These are phyloP conservation scores for Trileptium ribeirensis DNA, from an alignment of 2,888 invertebrate genomes.

Conservation along the genomic window DNA sequence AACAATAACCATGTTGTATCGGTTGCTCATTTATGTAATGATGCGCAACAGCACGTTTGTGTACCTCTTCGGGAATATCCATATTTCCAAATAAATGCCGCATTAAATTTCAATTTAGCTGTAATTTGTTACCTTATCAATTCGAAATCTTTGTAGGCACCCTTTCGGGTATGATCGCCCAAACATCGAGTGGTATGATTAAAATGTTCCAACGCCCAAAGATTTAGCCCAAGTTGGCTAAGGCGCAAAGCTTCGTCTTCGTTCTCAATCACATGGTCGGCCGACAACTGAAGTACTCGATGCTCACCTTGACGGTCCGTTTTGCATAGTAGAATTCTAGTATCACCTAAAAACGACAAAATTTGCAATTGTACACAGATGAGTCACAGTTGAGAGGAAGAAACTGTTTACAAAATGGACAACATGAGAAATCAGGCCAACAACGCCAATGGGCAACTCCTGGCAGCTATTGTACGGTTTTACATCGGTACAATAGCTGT, in stretches of 20 bases:
- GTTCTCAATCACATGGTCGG: conserved; percentile 75
- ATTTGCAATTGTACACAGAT: no score
- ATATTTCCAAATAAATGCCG: no score
- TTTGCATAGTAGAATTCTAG: conserved; percentile 70
- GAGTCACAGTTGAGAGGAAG: no score
- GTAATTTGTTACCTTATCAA: conserved; percentile 61
- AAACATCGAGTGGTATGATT: conserved; percentile 75
- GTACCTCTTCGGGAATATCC: no score
- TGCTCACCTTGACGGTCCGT: conserved; percentile 68
- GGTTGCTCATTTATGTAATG: no score
- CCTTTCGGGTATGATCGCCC: conserved; percentile 78
- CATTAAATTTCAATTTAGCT: conserved; percentile 4
- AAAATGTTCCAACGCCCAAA: conserved; percentile 61
- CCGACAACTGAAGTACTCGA: conserved; percentile 70
- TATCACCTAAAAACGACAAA: conserved; percentile 57
- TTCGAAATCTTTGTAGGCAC: conserved; percentile 73
- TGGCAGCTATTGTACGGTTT: no score
- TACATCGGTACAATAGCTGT: no score
- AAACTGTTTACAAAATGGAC: no score
- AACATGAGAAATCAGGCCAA: no score
- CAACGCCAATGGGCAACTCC: no score
- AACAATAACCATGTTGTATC: no score
- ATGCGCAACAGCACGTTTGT: no score
- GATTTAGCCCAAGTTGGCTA: conserved; percentile 67
- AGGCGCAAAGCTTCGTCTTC: conserved; percentile 74